Evolutionary conservation across 2,888 invertebrate species (phyloP).

Genomic region (Dolichopus griseipennis): DNA sequence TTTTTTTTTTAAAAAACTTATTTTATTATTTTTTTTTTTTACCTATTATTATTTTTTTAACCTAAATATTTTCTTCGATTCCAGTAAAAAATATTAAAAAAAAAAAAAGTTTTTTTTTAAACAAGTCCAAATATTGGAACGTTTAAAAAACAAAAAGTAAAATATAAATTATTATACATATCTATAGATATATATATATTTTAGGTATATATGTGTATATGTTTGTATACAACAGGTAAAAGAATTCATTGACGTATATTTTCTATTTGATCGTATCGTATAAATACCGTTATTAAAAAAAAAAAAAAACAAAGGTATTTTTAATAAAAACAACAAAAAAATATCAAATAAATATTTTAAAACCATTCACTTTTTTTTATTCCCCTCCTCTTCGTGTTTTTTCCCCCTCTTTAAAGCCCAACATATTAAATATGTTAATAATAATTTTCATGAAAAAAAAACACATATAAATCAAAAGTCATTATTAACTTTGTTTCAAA

Average conservation of each 20-base stretch:
- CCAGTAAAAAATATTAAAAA: background rate
- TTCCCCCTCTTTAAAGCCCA: background rate
- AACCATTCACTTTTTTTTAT: constrained; percentile 1
- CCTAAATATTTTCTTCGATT: no score
- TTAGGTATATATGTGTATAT: no score
- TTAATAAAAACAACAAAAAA: background rate
- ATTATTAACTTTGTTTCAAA: background rate
- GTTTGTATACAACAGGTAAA: background rate
- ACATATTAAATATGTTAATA: background rate
- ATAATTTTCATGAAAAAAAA: background rate
- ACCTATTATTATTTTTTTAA: no score
- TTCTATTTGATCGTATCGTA: constrained; percentile 1
- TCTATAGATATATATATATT: no score
- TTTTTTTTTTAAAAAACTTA: no score
- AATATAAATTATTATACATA: no score
- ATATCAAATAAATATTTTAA: no score
- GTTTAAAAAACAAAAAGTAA: background rate
- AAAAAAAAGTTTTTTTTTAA: background rate
- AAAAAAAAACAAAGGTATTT: background rate
- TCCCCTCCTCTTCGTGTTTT: no score
- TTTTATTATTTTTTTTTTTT: no score
- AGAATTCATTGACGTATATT: background rate
- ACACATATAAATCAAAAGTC: background rate
- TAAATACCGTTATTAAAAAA: constrained; percentile 6
- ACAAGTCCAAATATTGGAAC: background rate